phyloP scores from a whole-genome alignment of 1,140 invertebrate genomes.

The Musca vetustissima region DNA sequence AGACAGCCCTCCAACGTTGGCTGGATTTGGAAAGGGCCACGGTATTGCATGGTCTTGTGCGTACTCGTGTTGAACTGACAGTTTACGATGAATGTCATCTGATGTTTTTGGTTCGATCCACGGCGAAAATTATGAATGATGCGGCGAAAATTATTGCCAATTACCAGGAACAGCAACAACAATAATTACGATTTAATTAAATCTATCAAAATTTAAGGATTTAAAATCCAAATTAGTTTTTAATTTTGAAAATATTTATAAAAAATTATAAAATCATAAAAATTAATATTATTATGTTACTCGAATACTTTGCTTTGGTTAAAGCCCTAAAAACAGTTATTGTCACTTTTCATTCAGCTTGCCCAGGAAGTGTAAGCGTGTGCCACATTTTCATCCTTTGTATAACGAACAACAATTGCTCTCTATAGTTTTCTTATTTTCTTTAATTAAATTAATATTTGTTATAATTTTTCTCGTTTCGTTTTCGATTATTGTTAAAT shows the following conservation, averaged over 20 bases:
- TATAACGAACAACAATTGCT: not conserved
- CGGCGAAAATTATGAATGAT: constrained; percentile 76
- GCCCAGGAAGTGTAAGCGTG: not conserved
- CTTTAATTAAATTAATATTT: too few relatives aligned
- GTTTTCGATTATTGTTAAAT: not conserved
- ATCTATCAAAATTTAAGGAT: not conserved
- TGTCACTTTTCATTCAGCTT: not conserved
- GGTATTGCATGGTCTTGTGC: constrained; percentile 74
- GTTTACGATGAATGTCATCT: constrained; percentile 78
- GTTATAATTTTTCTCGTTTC: too few relatives aligned
- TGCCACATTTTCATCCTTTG: constrained; percentile 11
- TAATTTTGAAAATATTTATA: not conserved
- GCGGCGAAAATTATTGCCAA: constrained; percentile 61
- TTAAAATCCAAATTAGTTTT: not conserved
- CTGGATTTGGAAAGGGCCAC: constrained; percentile 80
- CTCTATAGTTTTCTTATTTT: not conserved
- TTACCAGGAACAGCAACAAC: constrained; percentile 40
- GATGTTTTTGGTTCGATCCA: constrained; percentile 78
- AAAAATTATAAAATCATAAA: not conserved
- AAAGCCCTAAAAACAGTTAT: not conserved
- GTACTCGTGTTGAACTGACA: constrained; percentile 71
- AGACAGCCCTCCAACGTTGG: constrained; percentile 76
- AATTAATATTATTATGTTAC: not conserved
- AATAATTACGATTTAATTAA: not conserved
- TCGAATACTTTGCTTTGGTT: not conserved